These are phyloP conservation scores for Phoeniculus purpureus DNA, from an alignment of 2,797 vertebrate genomes.

Conservation along the genomic window DNA sequence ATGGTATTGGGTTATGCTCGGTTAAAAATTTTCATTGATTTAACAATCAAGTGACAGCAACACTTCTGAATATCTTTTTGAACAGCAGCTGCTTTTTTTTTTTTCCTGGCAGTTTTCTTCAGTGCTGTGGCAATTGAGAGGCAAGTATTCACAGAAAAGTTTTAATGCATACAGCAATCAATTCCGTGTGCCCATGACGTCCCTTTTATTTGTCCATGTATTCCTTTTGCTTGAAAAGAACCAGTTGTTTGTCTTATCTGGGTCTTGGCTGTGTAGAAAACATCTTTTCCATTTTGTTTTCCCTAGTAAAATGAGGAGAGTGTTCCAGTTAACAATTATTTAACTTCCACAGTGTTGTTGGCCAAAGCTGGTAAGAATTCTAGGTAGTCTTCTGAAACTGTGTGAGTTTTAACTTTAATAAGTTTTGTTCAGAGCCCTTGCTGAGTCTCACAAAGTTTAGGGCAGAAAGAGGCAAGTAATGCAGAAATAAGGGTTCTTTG, in stretches of 20 bases:
- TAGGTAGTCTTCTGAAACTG: background rate
- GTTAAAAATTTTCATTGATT: conserved; percentile 20
- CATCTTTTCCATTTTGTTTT: background rate
- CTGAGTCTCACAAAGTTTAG: background rate
- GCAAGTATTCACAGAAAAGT: background rate
- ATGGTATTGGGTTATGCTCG: conserved; percentile 29
- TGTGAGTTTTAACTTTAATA: background rate
- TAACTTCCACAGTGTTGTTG: background rate
- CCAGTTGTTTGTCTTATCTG: background rate
- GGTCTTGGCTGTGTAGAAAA: background rate
- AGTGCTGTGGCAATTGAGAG: background rate
- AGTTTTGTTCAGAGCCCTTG: background rate
- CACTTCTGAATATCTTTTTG: conserved; percentile 46
- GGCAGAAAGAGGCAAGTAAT: background rate
- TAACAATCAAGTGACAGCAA: conserved; percentile 62
- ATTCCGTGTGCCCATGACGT: background rate
- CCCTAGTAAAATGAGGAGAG: background rate
- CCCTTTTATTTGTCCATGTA: background rate
- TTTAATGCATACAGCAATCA: background rate
- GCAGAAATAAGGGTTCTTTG: background rate
- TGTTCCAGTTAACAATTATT: background rate
- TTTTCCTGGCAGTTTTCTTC: background rate
- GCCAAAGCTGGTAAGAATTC: background rate
- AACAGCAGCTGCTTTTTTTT: background rate
- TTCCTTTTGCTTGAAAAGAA: background rate